Conservation (phyloP, 2,113 vertebrate genomes). For the Heteronetta atricapilla region DNA sequence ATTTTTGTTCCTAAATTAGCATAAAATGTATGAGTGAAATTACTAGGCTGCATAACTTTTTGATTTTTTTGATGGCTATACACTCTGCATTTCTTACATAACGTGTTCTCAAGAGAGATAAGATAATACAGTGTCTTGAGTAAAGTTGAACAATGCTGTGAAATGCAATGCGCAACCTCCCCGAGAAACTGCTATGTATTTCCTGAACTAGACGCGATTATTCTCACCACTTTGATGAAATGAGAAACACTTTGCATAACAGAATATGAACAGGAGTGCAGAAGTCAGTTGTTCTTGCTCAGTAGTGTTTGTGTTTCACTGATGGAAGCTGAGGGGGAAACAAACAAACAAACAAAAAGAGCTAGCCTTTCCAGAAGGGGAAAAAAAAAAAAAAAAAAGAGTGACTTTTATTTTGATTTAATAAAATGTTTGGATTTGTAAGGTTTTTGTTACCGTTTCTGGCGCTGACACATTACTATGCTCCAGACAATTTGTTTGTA, state of each 20-base stretch:
- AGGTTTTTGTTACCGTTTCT: neutral
- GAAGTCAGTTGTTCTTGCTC: neutral
- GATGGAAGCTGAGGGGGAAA: neutral
- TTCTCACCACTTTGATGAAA: neutral
- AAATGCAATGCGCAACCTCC: neutral
- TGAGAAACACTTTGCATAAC: neutral
- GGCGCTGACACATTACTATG: neutral
- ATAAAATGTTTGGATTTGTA: neutral
- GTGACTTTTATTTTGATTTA: neutral
- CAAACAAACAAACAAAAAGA: neutral
- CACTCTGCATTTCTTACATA: neutral
- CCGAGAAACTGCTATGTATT: neutral
- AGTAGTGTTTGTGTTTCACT: neutral
- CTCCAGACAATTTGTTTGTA: neutral
- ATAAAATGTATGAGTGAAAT: neutral
- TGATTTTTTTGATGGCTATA: neutral
- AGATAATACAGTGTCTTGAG: neutral
- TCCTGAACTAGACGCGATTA: neutral
- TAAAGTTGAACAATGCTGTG: accelerated
- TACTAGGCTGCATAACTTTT: neutral
- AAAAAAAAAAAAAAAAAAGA: neutral
- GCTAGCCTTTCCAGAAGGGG: neutral
- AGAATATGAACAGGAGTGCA: neutral
- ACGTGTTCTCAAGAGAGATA: neutral
- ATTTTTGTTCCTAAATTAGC: neutral